Percentiles rank a stretch among this genome's conserved stretches.
Evolutionary conservation across 2,113 vertebrate genomes (phyloP).

Genomic region (Psittacara wagleri): DNA sequence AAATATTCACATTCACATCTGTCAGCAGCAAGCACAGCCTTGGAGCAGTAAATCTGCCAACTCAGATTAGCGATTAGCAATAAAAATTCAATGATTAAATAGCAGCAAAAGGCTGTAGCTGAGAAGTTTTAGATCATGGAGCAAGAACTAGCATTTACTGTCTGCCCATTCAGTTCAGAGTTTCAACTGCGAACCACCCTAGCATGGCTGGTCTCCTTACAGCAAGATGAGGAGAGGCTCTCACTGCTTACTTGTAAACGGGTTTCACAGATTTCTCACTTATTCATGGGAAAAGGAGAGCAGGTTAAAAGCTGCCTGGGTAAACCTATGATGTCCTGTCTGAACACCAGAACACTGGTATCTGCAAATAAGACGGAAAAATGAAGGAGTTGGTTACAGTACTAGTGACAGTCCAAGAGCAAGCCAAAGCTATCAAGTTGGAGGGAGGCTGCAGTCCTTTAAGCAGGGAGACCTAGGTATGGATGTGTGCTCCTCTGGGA

Average conservation of each 20-base stretch:
- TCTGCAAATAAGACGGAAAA: neutral
- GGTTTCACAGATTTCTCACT: neutral
- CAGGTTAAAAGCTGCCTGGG: neutral
- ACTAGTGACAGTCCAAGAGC: neutral
- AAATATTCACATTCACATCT: neutral
- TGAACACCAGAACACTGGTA: neutral
- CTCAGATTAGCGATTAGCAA: neutral
- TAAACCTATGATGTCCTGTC: neutral
- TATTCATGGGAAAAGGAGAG: neutral
- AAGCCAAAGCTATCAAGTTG: neutral
- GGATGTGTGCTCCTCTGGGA: neutral
- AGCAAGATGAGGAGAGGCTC: neutral
- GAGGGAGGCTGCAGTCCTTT: neutral
- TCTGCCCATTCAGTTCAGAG: neutral
- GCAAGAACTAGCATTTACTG: neutral
- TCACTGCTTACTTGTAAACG: neutral
- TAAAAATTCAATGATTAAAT: neutral
- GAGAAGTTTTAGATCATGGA: neutral
- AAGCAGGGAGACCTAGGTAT: neutral
- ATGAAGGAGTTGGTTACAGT: neutral
- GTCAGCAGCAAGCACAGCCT: slow-evolving; percentile 11
- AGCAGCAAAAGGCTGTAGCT: neutral
- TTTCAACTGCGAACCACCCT: neutral
- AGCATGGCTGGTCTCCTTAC: neutral
- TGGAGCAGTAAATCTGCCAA: neutral